These are phyloP conservation scores for Trinectes maculatus DNA, from an alignment of 2,113 vertebrate species.

Conservation along the genomic window DNA sequence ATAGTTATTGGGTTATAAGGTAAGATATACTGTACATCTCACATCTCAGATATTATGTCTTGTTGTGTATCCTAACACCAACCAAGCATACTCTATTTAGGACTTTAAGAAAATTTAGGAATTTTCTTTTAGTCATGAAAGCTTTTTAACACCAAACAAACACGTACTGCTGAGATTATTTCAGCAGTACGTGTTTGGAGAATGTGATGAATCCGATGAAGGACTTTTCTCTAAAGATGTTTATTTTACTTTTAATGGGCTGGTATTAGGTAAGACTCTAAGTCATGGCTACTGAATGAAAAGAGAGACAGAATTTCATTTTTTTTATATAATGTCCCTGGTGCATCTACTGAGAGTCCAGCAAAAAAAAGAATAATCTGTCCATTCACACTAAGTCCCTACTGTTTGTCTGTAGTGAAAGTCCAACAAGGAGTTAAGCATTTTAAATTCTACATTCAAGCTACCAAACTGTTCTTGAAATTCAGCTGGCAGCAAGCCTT, in stretches of 20 bases:
- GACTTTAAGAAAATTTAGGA: constrained; percentile 1
- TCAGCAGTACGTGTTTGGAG: no score
- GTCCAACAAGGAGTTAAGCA: constrained; percentile 59
- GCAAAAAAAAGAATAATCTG: constrained; percentile 32
- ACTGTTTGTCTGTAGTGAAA: constrained; percentile 11
- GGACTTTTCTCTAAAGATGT: constrained; percentile 13
- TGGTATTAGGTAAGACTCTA: constrained; percentile 12
- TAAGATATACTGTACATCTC: no score
- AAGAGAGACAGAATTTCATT: not conserved
- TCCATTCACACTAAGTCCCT: constrained; percentile 43
- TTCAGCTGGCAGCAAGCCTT: constrained; percentile 70
- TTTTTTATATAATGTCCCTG: constrained; percentile 27
- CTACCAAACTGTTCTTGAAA: constrained; percentile 76
- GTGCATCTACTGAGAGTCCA: constrained; percentile 28
- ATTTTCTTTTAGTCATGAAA: constrained; percentile 21
- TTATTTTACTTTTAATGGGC: constrained; percentile 16
- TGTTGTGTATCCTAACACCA: constrained; percentile 19
- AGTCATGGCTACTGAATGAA: constrained; percentile 16
- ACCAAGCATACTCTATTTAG: constrained; percentile 1
- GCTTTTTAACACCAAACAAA: constrained; percentile 9
- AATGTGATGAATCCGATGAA: constrained; percentile 24
- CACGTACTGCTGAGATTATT: constrained; percentile 35
- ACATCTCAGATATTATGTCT: constrained; percentile 6
- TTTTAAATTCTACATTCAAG: constrained; percentile 58
- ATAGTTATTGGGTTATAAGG: not conserved